Conservation (phyloP, 2,797 vertebrate genomes). For the Hephaestus fuliginosus region DNA sequence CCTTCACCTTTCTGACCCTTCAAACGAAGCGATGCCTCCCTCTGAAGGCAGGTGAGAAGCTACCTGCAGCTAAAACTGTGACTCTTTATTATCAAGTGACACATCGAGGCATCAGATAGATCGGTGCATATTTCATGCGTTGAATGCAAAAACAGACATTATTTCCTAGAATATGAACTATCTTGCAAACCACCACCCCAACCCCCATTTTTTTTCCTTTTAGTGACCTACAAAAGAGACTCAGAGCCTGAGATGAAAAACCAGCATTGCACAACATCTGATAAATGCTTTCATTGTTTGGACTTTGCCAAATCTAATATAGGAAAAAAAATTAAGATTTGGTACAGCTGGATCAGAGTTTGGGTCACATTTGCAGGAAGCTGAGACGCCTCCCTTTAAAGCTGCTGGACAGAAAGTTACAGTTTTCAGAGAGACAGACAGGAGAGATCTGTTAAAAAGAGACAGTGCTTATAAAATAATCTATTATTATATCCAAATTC, state of each 20-base stretch:
- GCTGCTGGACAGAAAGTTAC: neutral
- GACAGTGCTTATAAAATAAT: neutral
- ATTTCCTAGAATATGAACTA: neutral
- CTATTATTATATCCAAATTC: neutral
- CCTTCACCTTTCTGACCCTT: slow-evolving; percentile 10
- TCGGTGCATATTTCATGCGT: neutral
- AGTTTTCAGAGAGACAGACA: neutral
- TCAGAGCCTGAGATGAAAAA: neutral
- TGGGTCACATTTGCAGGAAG: slow-evolving; percentile 32
- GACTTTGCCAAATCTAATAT: neutral
- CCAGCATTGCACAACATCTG: neutral
- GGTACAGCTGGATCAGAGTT: neutral
- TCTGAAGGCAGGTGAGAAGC: neutral
- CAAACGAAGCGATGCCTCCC: neutral
- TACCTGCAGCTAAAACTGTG: neutral
- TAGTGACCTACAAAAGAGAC: neutral
- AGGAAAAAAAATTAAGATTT: neutral
- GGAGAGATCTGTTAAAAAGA: neutral
- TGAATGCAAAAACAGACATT: neutral
- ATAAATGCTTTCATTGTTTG: neutral
- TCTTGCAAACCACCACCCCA: slow-evolving; percentile 8
- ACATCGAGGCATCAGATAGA: neutral
- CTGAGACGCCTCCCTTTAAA: slow-evolving; percentile 21
- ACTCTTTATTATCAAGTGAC: neutral
- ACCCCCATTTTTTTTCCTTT: neutral